Conservation (phyloP, 2,797 vertebrate genomes). For the Poeciliopsis gracilis region DNA sequence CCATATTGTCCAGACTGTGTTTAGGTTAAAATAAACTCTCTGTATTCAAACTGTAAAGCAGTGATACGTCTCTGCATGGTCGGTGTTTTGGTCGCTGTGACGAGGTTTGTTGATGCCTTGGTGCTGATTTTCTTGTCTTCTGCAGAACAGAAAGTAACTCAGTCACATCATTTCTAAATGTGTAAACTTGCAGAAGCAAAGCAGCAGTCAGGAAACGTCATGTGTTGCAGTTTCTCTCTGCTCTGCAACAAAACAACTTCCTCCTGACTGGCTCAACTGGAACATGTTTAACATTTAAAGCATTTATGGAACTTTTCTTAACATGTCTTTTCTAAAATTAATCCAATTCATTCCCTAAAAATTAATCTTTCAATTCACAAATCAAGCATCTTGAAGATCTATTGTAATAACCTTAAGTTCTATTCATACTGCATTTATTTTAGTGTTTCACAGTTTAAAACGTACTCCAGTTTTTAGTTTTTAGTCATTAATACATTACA, state of each 20-base stretch:
- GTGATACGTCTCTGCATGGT: not conserved
- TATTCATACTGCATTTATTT: not conserved
- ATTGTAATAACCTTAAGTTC: not conserved
- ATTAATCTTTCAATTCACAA: not conserved
- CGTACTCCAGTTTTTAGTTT: not conserved
- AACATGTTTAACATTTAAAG: not conserved
- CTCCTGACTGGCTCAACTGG: not conserved
- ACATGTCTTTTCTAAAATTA: not conserved
- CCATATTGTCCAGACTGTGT: too few relatives aligned
- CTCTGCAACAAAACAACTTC: not conserved
- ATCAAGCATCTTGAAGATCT: not conserved
- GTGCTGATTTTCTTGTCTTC: not conserved
- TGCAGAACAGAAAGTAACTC: conserved; percentile 1
- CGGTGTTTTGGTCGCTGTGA: not conserved
- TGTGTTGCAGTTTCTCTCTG: not conserved
- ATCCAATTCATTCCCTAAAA: not conserved
- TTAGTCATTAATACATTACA: not conserved
- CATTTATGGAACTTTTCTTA: not conserved
- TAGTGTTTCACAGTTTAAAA: not conserved
- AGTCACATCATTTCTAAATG: not conserved
- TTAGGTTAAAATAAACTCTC: not conserved
- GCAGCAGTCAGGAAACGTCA: not conserved
- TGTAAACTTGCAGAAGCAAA: not conserved
- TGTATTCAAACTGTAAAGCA: not conserved
- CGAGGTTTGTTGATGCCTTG: not conserved